These are phyloP conservation scores for Tupaia tana DNA, from an alignment of 2,113 vertebrate species.

Conservation along the genomic window DNA sequence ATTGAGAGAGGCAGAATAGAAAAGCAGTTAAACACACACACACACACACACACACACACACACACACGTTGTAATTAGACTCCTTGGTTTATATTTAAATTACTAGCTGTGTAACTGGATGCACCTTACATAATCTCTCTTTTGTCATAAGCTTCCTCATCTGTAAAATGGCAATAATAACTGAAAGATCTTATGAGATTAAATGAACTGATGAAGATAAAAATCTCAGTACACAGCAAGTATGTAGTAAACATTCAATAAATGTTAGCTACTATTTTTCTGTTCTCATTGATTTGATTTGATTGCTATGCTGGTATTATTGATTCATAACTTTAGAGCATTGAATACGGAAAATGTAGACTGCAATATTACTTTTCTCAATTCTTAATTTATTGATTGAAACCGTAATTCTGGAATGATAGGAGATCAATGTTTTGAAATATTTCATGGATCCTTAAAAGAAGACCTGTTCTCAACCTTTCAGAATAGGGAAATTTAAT, in stretches of 20 bases:
- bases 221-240: neutral
- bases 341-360: constrained; percentile 46
- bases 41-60: neutral
- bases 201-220: constrained; percentile 24
- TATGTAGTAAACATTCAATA: constrained; percentile 28
- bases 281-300: constrained; percentile 19
- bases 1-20: neutral
- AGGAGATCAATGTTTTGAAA: constrained; percentile 49
- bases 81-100: neutral
- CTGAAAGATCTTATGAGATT: constrained; percentile 32
- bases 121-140: neutral
- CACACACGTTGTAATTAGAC: neutral
- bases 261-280: constrained; percentile 29
- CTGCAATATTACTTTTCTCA: neutral
- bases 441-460: constrained; percentile 25
- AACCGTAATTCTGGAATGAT: constrained; percentile 43
- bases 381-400: constrained; percentile 52
- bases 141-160: neutral
- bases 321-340: constrained; percentile 46
- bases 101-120: neutral
- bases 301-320: constrained; percentile 39
- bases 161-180: constrained; percentile 44
- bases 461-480: neutral
- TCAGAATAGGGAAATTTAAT: constrained; percentile 35
- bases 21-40: neutral